Evolutionary conservation across 1,140 invertebrate genomes (phyloP).

Genomic region (Berghia stephanieae): DNA sequence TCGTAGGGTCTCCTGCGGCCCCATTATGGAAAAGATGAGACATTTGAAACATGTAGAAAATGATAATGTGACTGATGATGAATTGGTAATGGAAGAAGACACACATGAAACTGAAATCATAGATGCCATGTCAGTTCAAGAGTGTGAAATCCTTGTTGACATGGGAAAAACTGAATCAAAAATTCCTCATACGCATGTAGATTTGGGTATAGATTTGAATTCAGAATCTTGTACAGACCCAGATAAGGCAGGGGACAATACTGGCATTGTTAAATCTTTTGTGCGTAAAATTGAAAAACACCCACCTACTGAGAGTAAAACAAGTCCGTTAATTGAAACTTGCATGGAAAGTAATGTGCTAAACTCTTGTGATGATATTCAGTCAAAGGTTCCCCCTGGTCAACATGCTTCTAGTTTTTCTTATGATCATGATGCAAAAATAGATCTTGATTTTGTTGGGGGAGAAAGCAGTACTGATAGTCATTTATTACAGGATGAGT

Average conservation of each 20-base stretch:
- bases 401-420: too few species aligned
- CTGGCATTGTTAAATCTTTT: conserved; percentile 47
- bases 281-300: conserved; percentile 53
- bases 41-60: too few species aligned
- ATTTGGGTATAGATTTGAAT: too few species aligned
- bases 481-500: neutral
- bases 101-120: neutral
- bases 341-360: conserved; percentile 21
- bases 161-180: conserved; percentile 30
- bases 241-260: conserved; percentile 31
- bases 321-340: conserved; percentile 44
- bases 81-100: neutral
- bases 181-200: too few species aligned
- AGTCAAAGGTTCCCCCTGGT: neutral
- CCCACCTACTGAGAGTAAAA: conserved; percentile 38
- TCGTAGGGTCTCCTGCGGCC: too few species aligned
- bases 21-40: too few species aligned
- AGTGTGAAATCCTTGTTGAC: conserved; percentile 24
- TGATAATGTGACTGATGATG: too few species aligned
- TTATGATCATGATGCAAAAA: too few species aligned
- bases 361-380: conserved; percentile 17
- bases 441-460: neutral
- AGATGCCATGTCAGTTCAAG: neutral
- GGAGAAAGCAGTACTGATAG: neutral
- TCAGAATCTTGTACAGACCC: too few species aligned